Conservation (phyloP, 2,888 invertebrate genomes). For the Eulithis prunata region DNA sequence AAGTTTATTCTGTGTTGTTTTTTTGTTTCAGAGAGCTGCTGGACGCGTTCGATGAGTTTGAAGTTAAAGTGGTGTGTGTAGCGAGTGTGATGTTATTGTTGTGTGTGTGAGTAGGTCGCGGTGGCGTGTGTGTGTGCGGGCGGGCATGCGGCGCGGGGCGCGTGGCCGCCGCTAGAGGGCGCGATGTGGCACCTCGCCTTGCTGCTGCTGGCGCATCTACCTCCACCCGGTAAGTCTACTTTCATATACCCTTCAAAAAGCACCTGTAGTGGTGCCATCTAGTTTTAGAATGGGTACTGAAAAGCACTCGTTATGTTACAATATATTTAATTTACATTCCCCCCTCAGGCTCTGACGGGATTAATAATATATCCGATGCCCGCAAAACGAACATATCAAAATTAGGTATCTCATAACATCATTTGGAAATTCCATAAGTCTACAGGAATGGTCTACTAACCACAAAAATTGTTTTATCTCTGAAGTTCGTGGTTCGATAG, state of each 20-base stretch:
- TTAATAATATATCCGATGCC: too few species aligned
- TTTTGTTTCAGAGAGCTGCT: conserved; percentile 29
- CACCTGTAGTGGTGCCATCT: too few species aligned
- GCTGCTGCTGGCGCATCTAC: conserved; percentile 66
- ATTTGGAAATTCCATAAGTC: conserved; percentile 48
- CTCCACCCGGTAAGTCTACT: conserved; percentile 62
- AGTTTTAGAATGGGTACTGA: too few species aligned
- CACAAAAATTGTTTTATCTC: conserved; percentile 67
- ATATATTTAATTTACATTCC: too few species aligned
- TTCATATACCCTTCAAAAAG: not conserved
- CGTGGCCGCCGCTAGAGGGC: conserved; percentile 60
- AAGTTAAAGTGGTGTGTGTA: conserved; percentile 22
- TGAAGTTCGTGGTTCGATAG: conserved; percentile 59
- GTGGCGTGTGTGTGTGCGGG: conserved; percentile 44
- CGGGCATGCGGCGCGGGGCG: conserved; percentile 53
- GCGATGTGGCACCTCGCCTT: conserved; percentile 67
- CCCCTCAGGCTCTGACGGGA: too few species aligned
- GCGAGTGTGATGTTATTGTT: conserved; percentile 40
- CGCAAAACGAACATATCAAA: not conserved
- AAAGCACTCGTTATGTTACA: too few species aligned
- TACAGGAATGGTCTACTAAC: conserved; percentile 54
- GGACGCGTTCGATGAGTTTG: conserved; percentile 17
- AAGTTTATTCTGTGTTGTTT: conserved; percentile 9
- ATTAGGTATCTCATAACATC: conserved; percentile 37
- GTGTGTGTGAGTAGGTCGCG: conserved; percentile 43